Conservation (phyloP, 2,113 vertebrate species). For the Protobothrops flavoviridis region DNA sequence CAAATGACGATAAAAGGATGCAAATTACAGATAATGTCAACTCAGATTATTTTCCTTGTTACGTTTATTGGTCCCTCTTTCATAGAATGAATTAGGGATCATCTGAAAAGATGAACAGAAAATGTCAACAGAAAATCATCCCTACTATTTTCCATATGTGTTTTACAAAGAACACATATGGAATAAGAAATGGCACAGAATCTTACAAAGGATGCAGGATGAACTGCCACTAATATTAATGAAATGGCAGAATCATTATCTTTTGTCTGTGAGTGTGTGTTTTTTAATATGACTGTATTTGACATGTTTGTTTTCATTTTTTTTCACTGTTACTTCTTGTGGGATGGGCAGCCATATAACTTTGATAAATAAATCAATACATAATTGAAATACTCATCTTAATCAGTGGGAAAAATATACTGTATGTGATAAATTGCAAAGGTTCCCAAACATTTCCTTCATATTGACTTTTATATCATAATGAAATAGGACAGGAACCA, state of each 20-base stretch:
- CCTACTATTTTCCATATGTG: not conserved
- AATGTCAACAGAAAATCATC: not conserved
- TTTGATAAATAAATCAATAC: too few species aligned
- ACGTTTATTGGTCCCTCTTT: not conserved
- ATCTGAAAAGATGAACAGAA: not conserved
- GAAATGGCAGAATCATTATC: not conserved
- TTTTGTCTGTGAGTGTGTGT: too few species aligned
- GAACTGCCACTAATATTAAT: not conserved
- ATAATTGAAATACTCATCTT: not conserved
- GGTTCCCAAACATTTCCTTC: not conserved
- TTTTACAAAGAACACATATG: not conserved
- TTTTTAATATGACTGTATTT: too few species aligned
- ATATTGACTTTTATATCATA: not conserved
- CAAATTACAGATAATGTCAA: not conserved
- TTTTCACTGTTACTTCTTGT: too few species aligned
- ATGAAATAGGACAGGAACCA: not conserved
- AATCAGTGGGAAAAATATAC: not conserved
- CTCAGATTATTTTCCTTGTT: not conserved
- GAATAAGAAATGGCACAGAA: not conserved
- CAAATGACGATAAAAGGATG: not conserved
- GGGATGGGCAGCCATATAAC: too few species aligned
- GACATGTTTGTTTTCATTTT: too few species aligned
- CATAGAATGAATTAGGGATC: not conserved
- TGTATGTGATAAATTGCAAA: not conserved
- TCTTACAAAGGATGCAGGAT: not conserved